Base-by-base conservation (phyloP, 37 sponge, comb jelly and placozoan species). In the Dysidea cf. avara region DNA sequence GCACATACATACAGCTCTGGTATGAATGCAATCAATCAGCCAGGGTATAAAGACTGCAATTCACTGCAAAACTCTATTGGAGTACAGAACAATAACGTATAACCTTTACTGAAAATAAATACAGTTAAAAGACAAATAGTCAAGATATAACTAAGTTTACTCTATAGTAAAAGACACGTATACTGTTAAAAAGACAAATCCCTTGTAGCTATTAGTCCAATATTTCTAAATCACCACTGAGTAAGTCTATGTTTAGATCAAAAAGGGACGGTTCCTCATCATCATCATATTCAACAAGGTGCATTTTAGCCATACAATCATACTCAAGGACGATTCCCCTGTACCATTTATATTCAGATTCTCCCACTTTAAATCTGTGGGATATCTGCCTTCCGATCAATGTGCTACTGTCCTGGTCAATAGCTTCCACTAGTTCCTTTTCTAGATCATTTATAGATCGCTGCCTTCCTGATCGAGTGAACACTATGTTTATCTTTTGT, bases 311-410 rank as follows among this genome's bases (percentile, higher is more conserved):
- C 11, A 22, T 4, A 22, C 20, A 64, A 35, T 29, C 24, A 75
- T 75, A 75, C 50, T 63, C 65, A 30, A 75, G 9, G 16, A 75
- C 76, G 35, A 12, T 38, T 25, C 76, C 76, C 39, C 14, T 33
- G 36, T 57, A 75, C 76, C 76, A 75, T 6, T 29, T 39, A 18
- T 7, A 66, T 12, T 9, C 43, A 21, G 14, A 26, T 16, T 54
- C 53, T 21, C 47, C 64, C 31, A n/a, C 46, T 36, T 9, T n/a
- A 63, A 61, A 75, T 34, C 28, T 75, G 3, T 75, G 46, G 9
- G 33, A 38, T 46, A 75, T 62, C 12, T 29, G 61, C 62, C 61
- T 39, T 14, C 76, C 76, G 18, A 75, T 53, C 7, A 75, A 49
- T 3, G 50, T 50, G 39, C 21, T 51, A 24, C 7, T 12, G 9